Base-by-base conservation (phyloP, 2,797 vertebrate species). In the Lepilemur septentrionalis region DNA sequence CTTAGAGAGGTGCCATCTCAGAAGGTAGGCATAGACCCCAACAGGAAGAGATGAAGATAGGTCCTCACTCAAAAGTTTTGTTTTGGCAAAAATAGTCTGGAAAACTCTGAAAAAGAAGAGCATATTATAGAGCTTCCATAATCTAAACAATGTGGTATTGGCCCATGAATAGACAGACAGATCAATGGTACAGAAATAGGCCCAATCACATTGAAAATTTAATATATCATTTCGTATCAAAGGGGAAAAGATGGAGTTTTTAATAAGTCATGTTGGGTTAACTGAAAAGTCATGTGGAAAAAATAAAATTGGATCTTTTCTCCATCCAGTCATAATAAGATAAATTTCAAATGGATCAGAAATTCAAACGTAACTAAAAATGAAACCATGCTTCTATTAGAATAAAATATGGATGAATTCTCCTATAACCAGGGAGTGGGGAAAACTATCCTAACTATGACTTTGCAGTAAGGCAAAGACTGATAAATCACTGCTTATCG, bases 291-390 rank as follows among this genome's bases (percentile, higher is more conserved):
- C 57, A 55, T 23, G 7, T 83, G 13, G 30, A 87, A 92, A 97
- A 87, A n/a, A 91, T 79, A 80, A 95, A 93, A 55, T 59, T 17
- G 12, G 22, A 89, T 89, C 20, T 73, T 93, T 94, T 83, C 28
- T 80, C 85, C 41, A 57, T 65, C 28, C 20, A 78, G 35, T 46
- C 23, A 61, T 25, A 73, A 35, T 50, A 84, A 79, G 67, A 79
- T 79, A n/a, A 18, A 89, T 89, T 95, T 93, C 50, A 76, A 76
- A 84, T 93, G 46, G 25, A 50, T 84, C 81, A 55, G 46, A 94
- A 92, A 90, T 72, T 67, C 90, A 92, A 82, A 82, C 28, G 28
- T 87, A 93, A 96, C 84, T 94, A 88, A 93, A 96, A 90, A 75
- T 50, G 38, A 82, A 86, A 67, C 30, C 17, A 91, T 65, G 41